Conservation (phyloP, 2,888 invertebrate species). For the Charanyca ferruginea region DNA sequence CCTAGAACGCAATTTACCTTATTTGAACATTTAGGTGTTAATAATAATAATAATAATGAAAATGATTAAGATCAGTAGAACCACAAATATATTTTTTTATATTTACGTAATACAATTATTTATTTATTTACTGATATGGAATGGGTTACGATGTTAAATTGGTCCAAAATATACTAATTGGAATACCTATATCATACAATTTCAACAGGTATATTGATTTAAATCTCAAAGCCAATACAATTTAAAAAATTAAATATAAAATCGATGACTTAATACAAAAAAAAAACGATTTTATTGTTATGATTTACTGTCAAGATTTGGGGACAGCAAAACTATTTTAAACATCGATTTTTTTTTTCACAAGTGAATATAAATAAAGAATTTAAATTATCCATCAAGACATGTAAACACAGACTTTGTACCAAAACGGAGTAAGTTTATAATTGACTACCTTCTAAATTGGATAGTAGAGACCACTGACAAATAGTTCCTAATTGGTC, state of each 20-base stretch:
- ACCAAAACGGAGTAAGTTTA: constrained; percentile 38
- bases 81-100: constrained; percentile 13
- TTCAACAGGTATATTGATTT: constrained; percentile 14
- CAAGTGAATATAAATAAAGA: constrained; percentile 49
- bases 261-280: constrained; percentile 25
- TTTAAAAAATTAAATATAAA: constrained; percentile 26
- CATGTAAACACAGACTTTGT: constrained; percentile 22
- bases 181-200: constrained; percentile 5
- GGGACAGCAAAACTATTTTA: constrained; percentile 31
- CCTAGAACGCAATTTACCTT: constrained; percentile 48
- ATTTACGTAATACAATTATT: constrained; percentile 10
- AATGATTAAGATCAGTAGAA: constrained; percentile 7
- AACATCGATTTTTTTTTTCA: constrained; percentile 39
- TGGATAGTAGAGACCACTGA: no score
- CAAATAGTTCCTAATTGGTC: no score
- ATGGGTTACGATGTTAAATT: constrained; percentile 47
- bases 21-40: constrained; percentile 65
- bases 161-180: constrained; percentile 8
- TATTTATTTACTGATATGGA: constrained; percentile 59
- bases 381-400: constrained; percentile 39
- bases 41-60: constrained; percentile 1
- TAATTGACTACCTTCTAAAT: not conserved
- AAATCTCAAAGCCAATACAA: constrained; percentile 29
- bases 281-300: constrained; percentile 26
- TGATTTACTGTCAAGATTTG: constrained; percentile 12